A percentile compares a stretch with the other conserved stretches of the same genome.
phyloP scores from a whole-genome alignment of 2,797 vertebrate genomes.

The Enteromius thamalakanensis region DNA sequence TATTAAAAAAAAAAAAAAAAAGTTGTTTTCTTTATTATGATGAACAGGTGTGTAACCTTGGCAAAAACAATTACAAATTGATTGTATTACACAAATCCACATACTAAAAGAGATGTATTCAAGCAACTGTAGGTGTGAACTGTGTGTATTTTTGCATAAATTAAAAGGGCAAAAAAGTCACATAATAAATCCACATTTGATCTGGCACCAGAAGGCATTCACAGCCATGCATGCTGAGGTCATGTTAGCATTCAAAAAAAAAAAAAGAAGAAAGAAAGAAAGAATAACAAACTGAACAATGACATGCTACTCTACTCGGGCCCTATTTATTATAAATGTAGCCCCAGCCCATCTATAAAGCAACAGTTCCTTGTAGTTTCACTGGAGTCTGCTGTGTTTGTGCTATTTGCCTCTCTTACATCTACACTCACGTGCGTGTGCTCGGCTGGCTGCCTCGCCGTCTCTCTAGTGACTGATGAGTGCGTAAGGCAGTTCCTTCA shows the following conservation, averaged over 20 bases:
- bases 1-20: too few relatives aligned
- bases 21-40: not conserved
- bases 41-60: not conserved
- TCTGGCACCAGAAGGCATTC: not conserved
- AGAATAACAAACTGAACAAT: not conserved
- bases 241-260: slow-evolving; percentile 13
- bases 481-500: slow-evolving; percentile 70
- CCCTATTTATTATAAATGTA: slow-evolving; percentile 67
- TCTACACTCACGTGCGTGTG: not conserved
- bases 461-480: slow-evolving; percentile 70
- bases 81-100: not conserved
- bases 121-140: not conserved
- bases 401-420: slow-evolving; percentile 55
- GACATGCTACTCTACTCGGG: not conserved
- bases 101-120: not conserved
- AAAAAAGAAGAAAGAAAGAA: not conserved
- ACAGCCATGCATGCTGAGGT: not conserved
- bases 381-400: slow-evolving; percentile 69
- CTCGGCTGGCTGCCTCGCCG: slow-evolving; percentile 44
- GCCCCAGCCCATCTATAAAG: slow-evolving; percentile 60
- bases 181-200: slow-evolving; percentile 11
- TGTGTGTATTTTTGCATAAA: not conserved
- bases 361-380: slow-evolving; percentile 60
- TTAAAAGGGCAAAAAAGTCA: not conserved
- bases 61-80: not conserved